phyloP scores from a whole-genome alignment of 1,140 invertebrate species.

The Trichonephila clavata region DNA sequence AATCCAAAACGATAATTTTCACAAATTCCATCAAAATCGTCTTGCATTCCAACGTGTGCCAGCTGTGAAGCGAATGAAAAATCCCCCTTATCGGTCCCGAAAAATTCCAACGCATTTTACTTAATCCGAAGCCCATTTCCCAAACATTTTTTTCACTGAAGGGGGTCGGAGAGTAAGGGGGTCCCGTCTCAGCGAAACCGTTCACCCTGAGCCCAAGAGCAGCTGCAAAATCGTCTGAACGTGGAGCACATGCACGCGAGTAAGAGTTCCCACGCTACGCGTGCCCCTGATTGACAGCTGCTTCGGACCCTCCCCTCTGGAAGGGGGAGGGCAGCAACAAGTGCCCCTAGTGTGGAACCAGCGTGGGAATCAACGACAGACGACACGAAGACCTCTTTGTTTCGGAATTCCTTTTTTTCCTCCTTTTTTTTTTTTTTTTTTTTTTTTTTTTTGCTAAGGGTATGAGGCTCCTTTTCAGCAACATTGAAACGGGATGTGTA shows the following conservation, averaged over 20 bases:
- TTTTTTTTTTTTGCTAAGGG: constrained; percentile 26
- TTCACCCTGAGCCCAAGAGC: constrained; percentile 63
- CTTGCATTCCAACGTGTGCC: constrained; percentile 54
- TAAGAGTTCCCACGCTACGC: constrained; percentile 70
- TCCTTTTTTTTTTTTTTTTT: neutral
- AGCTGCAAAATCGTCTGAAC: constrained; percentile 64
- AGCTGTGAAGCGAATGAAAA: constrained; percentile 47
- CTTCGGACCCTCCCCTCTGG: constrained; percentile 6
- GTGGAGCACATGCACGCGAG: constrained; percentile 63
- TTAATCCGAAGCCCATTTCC: constrained; percentile 46
- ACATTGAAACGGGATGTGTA: constrained; percentile 13
- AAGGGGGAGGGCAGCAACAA: constrained; percentile 58
- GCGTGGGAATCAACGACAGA: constrained; percentile 71
- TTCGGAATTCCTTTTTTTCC: constrained; percentile 43
- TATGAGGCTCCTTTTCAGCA: constrained; percentile 40
- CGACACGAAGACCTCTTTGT: constrained; percentile 68
- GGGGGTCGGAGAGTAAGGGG: neutral
- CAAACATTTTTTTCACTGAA: constrained; percentile 35
- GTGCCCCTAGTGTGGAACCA: constrained; percentile 32
- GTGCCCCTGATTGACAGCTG: constrained; percentile 76
- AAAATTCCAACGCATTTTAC: constrained; percentile 26
- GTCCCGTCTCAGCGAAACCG: constrained; percentile 55
- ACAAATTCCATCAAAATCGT: constrained; percentile 12
- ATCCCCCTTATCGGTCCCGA: neutral
- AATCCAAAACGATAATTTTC: neutral